A percentile compares a stretch with the other conserved stretches of the same genome.
Conservation (phyloP, 2,797 vertebrate genomes). For the Gadopsis marmoratus region DNA sequence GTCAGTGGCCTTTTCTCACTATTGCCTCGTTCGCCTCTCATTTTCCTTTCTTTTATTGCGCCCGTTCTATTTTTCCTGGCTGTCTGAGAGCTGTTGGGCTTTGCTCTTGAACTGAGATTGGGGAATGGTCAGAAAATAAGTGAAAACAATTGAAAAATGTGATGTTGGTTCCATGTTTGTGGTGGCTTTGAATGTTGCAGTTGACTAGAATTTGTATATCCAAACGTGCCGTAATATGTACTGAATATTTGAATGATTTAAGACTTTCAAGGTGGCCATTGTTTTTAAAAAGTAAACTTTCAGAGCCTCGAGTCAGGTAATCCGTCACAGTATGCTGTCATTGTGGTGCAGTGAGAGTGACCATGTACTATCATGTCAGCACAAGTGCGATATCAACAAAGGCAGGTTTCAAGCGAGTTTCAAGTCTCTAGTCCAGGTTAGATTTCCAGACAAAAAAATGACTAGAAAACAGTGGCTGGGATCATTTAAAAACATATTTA, state of each 20-base stretch:
- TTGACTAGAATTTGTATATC: background rate
- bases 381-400: background rate
- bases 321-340: background rate
- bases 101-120: background rate
- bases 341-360: background rate
- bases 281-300: background rate
- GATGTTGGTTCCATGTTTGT: background rate
- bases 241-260: background rate
- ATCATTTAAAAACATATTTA: background rate
- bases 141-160: background rate
- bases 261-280: background rate
- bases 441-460: background rate
- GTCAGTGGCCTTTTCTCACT: slow-evolving; percentile 75
- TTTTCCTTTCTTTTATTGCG: background rate
- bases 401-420: background rate
- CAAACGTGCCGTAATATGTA: too few relatives aligned
- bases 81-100: background rate
- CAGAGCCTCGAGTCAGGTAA: background rate
- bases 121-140: background rate
- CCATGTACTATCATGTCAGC: background rate
- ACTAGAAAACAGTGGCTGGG: background rate
- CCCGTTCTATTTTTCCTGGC: background rate
- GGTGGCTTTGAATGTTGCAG: background rate
- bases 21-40: background rate
- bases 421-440: background rate